Evolutionary conservation across 2,113 vertebrate genomes (phyloP), one percentile per base, ranked within the genome.

Genomic region (Genyomyrus donnyi): DNA sequence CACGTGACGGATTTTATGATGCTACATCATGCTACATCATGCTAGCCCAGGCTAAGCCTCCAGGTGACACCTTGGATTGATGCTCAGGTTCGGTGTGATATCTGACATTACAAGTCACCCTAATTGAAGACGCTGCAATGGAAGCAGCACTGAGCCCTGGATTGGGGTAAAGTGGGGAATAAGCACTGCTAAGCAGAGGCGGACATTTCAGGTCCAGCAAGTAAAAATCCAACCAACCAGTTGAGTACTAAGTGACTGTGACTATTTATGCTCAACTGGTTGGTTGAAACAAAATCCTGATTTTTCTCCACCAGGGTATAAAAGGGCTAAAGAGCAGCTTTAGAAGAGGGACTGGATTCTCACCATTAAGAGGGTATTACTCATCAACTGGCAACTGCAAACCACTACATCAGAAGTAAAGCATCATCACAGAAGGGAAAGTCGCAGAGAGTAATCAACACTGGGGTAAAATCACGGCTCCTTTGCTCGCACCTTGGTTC

Each of bases 401-500:
- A 53, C 19, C 48, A 39, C 13, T 11, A 46, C 87, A 74, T 48
- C 42, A 48, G 9, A 8, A 88, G 21, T 39, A 42, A 94, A 89
- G 56, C 89, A 85, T 92, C 89, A 83, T 92, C 35, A 62, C 56
- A 77, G 70, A 39, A 1, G 31, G 27, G 0, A 74, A 35, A 17
- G 70, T 35, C 70, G 0, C 74, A 42, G 31, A 77, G 27, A 19
- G 46, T n/a, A 53, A 31, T 39, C 2, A 13, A 31, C 74, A 46
- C 13, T 50, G 48, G 31, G 17, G 45, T n/a, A 19, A 49, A 21
- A 21, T 46, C 46, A 66, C 1, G 1, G 45, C 10, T 24, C 48
- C 21, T n/a, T 85, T 35, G 31, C 91, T 42, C 95, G 93, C 90
- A 97, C 98, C 98, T 99, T 98, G 86, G 96, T 89, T 58, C 97